Evolutionary conservation across 2,113 vertebrate genomes (phyloP).

Genomic region (Sebastes schlegelii): DNA sequence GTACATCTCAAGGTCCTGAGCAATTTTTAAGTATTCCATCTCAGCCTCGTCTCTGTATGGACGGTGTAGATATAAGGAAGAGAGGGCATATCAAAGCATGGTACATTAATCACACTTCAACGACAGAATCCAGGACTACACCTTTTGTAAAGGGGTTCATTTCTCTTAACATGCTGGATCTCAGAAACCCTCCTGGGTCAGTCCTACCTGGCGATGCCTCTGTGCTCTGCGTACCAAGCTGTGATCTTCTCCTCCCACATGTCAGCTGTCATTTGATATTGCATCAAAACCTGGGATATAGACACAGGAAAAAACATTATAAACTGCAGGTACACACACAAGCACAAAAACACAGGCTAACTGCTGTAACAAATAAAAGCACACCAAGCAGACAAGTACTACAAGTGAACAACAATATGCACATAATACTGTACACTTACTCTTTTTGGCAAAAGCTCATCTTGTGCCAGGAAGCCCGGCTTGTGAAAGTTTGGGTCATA

Average conservation of each 20-base stretch:
- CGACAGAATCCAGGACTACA: neutral
- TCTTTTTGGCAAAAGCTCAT: constrained; percentile 91
- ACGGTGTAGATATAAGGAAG: constrained; percentile 5
- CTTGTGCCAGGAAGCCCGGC: constrained; percentile 90
- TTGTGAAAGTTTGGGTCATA: constrained; percentile 92
- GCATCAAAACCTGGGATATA: constrained; percentile 89
- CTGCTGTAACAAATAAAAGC: neutral
- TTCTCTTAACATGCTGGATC: constrained; percentile 4
- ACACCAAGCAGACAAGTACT: neutral
- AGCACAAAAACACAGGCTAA: neutral
- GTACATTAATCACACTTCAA: neutral
- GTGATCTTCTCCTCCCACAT: constrained; percentile 98
- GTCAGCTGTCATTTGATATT: constrained; percentile 95
- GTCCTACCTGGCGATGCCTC: constrained; percentile 91
- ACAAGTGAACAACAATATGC: neutral
- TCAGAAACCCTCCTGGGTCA: neutral
- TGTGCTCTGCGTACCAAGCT: constrained; percentile 94
- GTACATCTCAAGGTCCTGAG: constrained; percentile 95
- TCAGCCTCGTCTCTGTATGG: constrained; percentile 91
- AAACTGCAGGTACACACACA: neutral
- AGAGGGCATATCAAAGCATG: neutral
- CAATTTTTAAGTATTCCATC: constrained; percentile 96
- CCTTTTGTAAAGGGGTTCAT: neutral
- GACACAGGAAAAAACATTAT: neutral
- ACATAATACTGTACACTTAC: constrained; percentile 76